These are phyloP conservation scores for Rhagophthalmus giganteus DNA, from an alignment of 2,888 invertebrate species.

Conservation along the genomic window DNA sequence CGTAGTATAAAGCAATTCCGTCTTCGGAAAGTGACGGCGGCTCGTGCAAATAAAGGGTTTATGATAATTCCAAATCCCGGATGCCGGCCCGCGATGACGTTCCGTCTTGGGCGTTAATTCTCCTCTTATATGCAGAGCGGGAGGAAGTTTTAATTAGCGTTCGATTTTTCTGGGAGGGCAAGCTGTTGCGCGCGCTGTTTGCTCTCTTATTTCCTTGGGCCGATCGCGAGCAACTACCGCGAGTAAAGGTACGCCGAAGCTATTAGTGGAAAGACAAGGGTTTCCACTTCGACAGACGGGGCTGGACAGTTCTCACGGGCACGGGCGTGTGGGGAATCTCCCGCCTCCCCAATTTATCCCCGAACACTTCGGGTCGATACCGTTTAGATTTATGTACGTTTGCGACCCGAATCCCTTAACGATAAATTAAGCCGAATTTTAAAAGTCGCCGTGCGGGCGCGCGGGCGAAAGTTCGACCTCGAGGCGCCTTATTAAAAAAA, in stretches of 20 bases:
- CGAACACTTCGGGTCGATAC: conserved; percentile 8
- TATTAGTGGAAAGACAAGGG: conserved; percentile 34
- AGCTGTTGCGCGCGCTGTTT: too few species aligned
- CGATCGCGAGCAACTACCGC: too few species aligned
- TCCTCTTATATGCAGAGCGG: too few species aligned
- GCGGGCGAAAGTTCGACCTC: too few species aligned
- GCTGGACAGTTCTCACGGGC: conserved; percentile 30
- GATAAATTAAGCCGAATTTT: background rate
- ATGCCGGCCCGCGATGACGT: too few species aligned
- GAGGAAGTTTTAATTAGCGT: too few species aligned
- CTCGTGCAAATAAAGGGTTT: conserved; percentile 27
- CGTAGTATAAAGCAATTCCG: conserved; percentile 19
- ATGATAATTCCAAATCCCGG: conserved; percentile 26
- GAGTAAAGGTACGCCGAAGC: conserved; percentile 28
- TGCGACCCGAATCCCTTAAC: background rate
- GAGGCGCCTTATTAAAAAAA: conserved; percentile 45
- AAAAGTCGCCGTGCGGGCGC: background rate
- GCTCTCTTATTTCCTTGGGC: too few species aligned
- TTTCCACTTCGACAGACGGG: conserved; percentile 34
- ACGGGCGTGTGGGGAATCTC: too few species aligned
- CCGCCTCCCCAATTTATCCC: conserved; percentile 14
- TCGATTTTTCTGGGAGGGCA: too few species aligned
- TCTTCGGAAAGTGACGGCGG: conserved; percentile 19
- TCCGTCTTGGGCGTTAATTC: too few species aligned
- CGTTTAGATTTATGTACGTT: conserved; percentile 9